phyloP scores from a whole-genome alignment of 2,113 vertebrate species.

The Formicarius rufipectus region DNA sequence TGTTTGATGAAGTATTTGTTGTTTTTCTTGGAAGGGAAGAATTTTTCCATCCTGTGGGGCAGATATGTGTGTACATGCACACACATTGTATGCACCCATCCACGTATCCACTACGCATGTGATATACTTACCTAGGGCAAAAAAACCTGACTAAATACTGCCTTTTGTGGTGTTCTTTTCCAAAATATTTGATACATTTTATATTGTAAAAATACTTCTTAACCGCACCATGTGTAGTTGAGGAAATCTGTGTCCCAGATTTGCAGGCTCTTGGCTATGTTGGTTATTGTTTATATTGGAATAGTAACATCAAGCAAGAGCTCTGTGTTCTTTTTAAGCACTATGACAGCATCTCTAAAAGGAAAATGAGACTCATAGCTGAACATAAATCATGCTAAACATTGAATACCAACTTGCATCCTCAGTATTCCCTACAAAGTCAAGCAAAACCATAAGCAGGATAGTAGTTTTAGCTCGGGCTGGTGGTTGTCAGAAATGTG shows the following conservation, averaged over 20 bases:
- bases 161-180: neutral
- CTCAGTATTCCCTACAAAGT: neutral
- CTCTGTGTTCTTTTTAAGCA: neutral
- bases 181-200: neutral
- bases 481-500: neutral
- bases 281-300: neutral
- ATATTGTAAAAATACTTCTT: neutral
- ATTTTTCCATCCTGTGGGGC: neutral
- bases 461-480: neutral
- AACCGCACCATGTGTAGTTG: neutral
- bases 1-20: neutral
- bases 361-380: neutral
- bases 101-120: neutral
- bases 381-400: neutral
- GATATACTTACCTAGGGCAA: neutral
- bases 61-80: neutral
- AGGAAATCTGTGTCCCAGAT: neutral
- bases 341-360: neutral
- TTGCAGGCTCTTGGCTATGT: neutral
- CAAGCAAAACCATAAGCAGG: neutral
- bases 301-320: neutral
- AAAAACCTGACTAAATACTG: neutral
- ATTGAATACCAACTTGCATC: neutral
- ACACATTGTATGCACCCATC: neutral
- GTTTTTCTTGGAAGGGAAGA: neutral